Evolutionary conservation across 2,797 vertebrate genomes (phyloP).

Genomic region (Artibeus jamaicensis): DNA sequence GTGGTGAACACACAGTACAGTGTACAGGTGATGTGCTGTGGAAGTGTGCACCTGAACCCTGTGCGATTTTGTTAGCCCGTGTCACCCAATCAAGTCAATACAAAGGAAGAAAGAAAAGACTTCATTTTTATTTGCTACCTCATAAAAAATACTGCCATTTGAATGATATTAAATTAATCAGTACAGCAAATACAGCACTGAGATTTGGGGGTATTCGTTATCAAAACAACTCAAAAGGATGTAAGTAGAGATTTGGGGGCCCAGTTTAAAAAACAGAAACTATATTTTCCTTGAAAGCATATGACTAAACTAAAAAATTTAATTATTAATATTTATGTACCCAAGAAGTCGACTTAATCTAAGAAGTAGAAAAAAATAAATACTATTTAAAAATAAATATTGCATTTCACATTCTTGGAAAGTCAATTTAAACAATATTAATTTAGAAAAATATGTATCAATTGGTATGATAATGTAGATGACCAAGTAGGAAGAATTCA

Average conservation of each 20-base stretch:
- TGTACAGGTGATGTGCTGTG: neutral
- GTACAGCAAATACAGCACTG: neutral
- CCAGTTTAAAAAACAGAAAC: neutral
- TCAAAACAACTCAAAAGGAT: conserved; percentile 1
- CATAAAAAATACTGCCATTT: neutral
- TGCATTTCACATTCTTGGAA: neutral
- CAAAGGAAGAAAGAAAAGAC: neutral
- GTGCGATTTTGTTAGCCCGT: neutral
- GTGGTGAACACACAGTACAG: neutral
- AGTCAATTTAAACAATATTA: neutral
- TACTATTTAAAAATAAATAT: neutral
- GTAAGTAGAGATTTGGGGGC: neutral
- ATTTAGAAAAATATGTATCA: neutral
- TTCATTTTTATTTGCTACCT: neutral
- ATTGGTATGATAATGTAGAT: neutral
- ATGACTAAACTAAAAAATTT: neutral
- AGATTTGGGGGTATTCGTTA: neutral
- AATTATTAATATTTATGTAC: neutral
- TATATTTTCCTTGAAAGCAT: neutral
- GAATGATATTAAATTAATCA: conserved; percentile 11
- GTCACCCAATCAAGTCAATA: neutral
- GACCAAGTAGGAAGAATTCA: neutral
- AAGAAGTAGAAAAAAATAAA: neutral
- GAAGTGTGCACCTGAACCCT: neutral
- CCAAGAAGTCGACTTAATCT: neutral